A percentile compares a stretch with the other conserved stretches of the same genome.
These are phyloP conservation scores for Aporophyla lueneburgensis DNA, from an alignment of 2,888 invertebrate genomes.

Conservation along the genomic window DNA sequence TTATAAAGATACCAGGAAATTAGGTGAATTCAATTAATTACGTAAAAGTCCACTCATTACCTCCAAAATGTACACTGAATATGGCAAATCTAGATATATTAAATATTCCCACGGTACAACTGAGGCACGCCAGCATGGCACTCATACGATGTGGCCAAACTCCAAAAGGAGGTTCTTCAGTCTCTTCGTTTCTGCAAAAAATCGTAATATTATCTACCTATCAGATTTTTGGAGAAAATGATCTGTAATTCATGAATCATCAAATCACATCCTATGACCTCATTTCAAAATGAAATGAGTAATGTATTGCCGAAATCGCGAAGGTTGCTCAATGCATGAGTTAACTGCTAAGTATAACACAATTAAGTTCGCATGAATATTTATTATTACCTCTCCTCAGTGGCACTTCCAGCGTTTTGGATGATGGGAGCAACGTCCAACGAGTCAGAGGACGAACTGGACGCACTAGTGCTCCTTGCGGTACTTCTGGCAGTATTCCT, in stretches of 20 bases:
- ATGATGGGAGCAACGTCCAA: constrained; percentile 76
- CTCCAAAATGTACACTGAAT: constrained; percentile 96
- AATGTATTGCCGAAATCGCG: constrained; percentile 58
- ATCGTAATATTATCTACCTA: constrained; percentile 16
- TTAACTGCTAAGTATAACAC: constrained; percentile 35
- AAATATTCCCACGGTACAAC: constrained; percentile 96
- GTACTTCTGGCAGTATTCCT: constrained; percentile 82
- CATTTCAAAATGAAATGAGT: constrained; percentile 66
- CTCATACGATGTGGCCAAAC: constrained; percentile 92
- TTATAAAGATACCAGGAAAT: constrained; percentile 55
- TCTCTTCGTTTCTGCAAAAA: constrained; percentile 84
- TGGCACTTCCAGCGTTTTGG: constrained; percentile 75
- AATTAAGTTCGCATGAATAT: constrained; percentile 13
- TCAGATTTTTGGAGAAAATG: constrained; percentile 25
- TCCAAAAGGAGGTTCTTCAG: constrained; percentile 86
- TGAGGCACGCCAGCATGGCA: constrained; percentile 95
- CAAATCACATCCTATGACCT: constrained; percentile 70
- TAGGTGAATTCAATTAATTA: constrained; percentile 52
- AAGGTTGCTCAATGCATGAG: constrained; percentile 50
- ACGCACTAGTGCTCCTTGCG: constrained; percentile 82
- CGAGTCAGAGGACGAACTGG: constrained; percentile 86
- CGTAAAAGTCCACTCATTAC: constrained; percentile 81
- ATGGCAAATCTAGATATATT: constrained; percentile 97
- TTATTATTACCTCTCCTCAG: constrained; percentile 83
- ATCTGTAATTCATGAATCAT: constrained; percentile 63